These are phyloP conservation scores for Drosophila asahinai DNA, from an alignment of 1,140 invertebrate species.

Conservation along the genomic window DNA sequence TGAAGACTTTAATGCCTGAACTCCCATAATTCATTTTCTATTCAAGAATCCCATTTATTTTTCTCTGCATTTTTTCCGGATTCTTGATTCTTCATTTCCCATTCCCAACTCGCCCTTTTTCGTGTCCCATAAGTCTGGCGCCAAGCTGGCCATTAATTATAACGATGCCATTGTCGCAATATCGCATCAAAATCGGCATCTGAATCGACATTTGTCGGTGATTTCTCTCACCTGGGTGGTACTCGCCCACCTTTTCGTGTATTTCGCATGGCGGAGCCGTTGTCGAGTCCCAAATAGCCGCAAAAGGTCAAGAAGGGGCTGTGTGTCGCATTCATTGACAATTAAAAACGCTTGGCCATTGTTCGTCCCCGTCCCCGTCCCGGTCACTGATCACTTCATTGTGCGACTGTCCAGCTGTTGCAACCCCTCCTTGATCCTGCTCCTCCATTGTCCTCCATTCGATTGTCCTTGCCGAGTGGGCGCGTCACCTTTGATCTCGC, in stretches of 20 bases:
- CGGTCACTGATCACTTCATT: slow-evolving; percentile 74
- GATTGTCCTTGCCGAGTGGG: slow-evolving; percentile 72
- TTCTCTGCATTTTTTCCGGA: no score
- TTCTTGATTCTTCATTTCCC: neutral
- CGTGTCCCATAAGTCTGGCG: slow-evolving; percentile 55
- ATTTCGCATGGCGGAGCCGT: slow-evolving; percentile 17
- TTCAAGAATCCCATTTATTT: no score
- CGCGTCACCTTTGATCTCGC: slow-evolving; percentile 74
- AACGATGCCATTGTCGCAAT: slow-evolving; percentile 64
- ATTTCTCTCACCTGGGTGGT: slow-evolving; percentile 72
- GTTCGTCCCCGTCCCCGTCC: neutral
- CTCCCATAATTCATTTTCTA: no score
- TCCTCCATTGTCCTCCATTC: slow-evolving; percentile 49
- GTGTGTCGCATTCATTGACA: slow-evolving; percentile 69
- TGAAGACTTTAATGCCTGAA: no score
- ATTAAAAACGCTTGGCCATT: slow-evolving; percentile 63
- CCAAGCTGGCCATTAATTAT: slow-evolving; percentile 80
- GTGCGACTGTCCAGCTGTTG: slow-evolving; percentile 60
- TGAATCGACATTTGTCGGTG: slow-evolving; percentile 45
- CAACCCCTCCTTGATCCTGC: slow-evolving; percentile 23
- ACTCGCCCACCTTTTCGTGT: slow-evolving; percentile 31
- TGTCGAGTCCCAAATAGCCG: slow-evolving; percentile 39
- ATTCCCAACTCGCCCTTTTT: neutral
- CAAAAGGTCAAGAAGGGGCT: slow-evolving; percentile 66
- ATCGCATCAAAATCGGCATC: slow-evolving; percentile 26